Conservation (phyloP, 2,797 vertebrate genomes). For the Prunella strophiata region DNA sequence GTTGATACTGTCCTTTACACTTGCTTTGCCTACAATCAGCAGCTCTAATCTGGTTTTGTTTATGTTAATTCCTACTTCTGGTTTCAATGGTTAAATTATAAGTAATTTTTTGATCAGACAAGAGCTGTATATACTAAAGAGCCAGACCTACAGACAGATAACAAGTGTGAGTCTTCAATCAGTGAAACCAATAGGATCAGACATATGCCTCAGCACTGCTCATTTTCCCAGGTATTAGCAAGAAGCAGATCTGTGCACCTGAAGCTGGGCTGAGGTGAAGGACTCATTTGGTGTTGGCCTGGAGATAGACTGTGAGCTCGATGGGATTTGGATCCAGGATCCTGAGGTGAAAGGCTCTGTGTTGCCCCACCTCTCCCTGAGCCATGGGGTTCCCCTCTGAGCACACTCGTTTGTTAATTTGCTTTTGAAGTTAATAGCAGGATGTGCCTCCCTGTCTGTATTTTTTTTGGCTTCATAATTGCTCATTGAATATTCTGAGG, state of each 20-base stretch:
- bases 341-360: neutral
- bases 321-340: neutral
- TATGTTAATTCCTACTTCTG: neutral
- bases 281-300: neutral
- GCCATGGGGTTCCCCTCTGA: neutral
- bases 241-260: neutral
- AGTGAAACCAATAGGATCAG: neutral
- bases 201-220: rapidly evolving
- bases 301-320: neutral
- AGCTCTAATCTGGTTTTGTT: neutral
- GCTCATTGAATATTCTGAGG: slow-evolving; percentile 58
- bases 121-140: neutral
- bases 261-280: neutral
- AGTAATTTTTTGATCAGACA: neutral
- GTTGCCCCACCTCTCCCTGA: neutral
- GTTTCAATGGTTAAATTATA: neutral
- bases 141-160: neutral
- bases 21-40: neutral
- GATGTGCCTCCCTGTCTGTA: slow-evolving; percentile 56
- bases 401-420: neutral
- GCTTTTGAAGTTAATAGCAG: slow-evolving; percentile 72
- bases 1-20: neutral
- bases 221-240: neutral
- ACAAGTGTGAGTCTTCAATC: neutral
- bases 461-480: slow-evolving; percentile 61